These are phyloP conservation scores for Orgyia antiqua DNA, from an alignment of 2,888 invertebrate genomes.

Conservation along the genomic window DNA sequence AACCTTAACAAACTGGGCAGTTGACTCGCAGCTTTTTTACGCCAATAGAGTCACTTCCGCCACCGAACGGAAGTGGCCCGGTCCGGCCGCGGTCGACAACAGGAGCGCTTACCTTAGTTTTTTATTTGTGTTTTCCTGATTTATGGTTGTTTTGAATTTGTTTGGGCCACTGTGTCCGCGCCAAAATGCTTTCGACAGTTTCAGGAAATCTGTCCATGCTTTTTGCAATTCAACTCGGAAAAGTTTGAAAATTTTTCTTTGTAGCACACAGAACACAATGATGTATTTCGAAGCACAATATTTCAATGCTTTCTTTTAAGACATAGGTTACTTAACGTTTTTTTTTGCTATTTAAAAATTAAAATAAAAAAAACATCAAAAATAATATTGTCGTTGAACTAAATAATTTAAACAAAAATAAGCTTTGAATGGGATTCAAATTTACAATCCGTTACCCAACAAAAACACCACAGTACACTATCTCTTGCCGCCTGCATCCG, in stretches of 20 bases:
- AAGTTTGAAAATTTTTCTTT: constrained; percentile 21
- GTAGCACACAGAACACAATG: too few species aligned
- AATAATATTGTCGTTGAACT: too few species aligned
- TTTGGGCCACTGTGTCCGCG: constrained; percentile 42
- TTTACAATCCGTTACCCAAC: too few species aligned
- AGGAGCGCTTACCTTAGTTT: constrained; percentile 76
- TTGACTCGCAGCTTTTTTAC: constrained; percentile 65
- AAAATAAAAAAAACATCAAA: too few species aligned
- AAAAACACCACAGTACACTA: too few species aligned
- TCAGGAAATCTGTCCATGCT: constrained; percentile 47
- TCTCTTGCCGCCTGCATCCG: too few species aligned
- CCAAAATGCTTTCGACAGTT: constrained; percentile 63
- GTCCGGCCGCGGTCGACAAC: constrained; percentile 60
- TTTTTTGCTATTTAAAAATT: too few species aligned
- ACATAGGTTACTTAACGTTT: too few species aligned
- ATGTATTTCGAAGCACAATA: too few species aligned
- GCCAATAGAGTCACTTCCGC: constrained; percentile 68
- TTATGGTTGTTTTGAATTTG: constrained; percentile 75
- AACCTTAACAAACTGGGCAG: constrained; percentile 60
- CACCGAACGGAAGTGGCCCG: constrained; percentile 59
- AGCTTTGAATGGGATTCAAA: too few species aligned
- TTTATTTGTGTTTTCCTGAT: constrained; percentile 71
- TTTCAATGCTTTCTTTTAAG: too few species aligned
- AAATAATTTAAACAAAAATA: too few species aligned
- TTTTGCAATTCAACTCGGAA: constrained; percentile 30